Evolutionary conservation across 2,113 vertebrate genomes (phyloP).

Genomic region (Pteronura brasiliensis): DNA sequence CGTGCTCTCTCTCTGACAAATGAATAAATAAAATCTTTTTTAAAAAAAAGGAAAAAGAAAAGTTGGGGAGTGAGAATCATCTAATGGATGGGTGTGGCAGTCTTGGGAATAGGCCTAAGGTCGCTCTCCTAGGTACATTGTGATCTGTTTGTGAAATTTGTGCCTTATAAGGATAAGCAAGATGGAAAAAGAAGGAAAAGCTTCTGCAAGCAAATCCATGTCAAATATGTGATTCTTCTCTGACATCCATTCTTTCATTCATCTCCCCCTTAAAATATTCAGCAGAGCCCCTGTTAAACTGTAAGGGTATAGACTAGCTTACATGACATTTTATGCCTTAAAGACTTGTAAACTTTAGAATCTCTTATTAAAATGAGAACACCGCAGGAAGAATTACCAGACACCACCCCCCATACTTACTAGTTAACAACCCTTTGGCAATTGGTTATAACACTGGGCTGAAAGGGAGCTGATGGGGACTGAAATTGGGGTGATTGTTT

Average conservation of each 20-base stretch:
- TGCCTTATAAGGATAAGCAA: not conserved
- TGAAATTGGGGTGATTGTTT: not conserved
- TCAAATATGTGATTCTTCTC: constrained; percentile 21
- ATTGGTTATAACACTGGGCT: not conserved
- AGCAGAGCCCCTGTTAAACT: not conserved
- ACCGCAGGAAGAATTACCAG: not conserved
- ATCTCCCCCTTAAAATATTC: not conserved
- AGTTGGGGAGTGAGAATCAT: not conserved
- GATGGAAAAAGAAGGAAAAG: not conserved
- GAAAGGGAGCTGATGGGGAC: not conserved
- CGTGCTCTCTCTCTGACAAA: too few relatives aligned
- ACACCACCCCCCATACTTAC: not conserved
- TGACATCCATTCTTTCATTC: constrained; percentile 15
- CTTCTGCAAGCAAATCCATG: not conserved
- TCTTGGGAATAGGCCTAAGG: not conserved
- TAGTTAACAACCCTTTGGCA: constrained; percentile 1
- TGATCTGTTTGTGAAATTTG: not conserved
- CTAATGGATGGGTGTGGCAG: not conserved
- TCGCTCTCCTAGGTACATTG: not conserved
- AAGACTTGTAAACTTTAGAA: not conserved
- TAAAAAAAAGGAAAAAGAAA: not conserved
- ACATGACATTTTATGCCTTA: not conserved
- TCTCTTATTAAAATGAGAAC: constrained; percentile 25
- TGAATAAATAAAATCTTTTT: too few relatives aligned
- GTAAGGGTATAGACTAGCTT: not conserved